Percentiles rank a stretch among this genome's conserved stretches.
phyloP scores from a whole-genome alignment of 2,888 invertebrate genomes.

The Lasioglossum calceatum region DNA sequence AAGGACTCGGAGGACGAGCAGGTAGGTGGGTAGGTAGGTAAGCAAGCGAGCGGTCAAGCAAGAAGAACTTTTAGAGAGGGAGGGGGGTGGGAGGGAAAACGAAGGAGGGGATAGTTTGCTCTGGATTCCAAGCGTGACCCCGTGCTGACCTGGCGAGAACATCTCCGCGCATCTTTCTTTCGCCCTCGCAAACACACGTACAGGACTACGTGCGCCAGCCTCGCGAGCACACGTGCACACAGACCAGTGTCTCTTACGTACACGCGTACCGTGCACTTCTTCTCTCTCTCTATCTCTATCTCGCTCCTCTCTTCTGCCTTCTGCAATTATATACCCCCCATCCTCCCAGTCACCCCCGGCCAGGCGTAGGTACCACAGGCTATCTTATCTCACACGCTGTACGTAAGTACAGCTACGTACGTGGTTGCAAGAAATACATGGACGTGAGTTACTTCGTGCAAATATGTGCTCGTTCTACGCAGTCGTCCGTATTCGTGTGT shows the following conservation, averaged over 20 bases:
- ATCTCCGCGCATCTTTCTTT: constrained; percentile 80
- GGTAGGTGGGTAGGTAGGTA: constrained; percentile 72
- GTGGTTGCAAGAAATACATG: constrained; percentile 58
- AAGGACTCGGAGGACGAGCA: constrained; percentile 45
- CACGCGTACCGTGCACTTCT: constrained; percentile 41
- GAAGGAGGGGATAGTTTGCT: constrained; percentile 82
- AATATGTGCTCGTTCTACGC: constrained; percentile 52
- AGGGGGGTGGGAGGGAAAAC: constrained; percentile 51
- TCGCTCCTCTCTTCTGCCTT: constrained; percentile 64
- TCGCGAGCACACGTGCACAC: constrained; percentile 26
- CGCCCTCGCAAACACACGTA: constrained; percentile 61
- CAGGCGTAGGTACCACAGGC: constrained; percentile 56
- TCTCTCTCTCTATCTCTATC: background rate
- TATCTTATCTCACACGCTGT: constrained; percentile 71
- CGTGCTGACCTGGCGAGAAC: constrained; percentile 83
- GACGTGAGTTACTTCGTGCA: constrained; percentile 65
- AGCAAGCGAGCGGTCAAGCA: constrained; percentile 70
- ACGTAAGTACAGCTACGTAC: constrained; percentile 69
- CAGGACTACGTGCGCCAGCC: constrained; percentile 12
- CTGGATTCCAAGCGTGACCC: constrained; percentile 84
- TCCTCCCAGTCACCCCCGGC: constrained; percentile 49
- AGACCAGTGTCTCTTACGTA: constrained; percentile 29
- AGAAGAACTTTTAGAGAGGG: constrained; percentile 61
- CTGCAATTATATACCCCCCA: constrained; percentile 72
- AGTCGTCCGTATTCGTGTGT: constrained; percentile 46